Percentiles rank a stretch among this genome's conserved stretches.
Conservation (phyloP, 1,140 invertebrate species). For the Drosophila guanche region DNA sequence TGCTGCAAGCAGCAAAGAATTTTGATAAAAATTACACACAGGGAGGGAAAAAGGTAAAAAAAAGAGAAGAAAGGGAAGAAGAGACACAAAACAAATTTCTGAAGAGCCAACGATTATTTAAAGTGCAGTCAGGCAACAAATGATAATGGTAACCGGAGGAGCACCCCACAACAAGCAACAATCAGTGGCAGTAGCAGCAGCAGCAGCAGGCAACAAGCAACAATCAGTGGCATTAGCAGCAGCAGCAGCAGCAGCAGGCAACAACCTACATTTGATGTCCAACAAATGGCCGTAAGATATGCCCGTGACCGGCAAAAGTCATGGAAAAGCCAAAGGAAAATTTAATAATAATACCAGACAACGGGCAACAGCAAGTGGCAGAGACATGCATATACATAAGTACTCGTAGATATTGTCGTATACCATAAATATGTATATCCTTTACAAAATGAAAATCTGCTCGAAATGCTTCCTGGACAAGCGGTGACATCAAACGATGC, state of each 20-base stretch:
- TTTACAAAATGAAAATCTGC: slow-evolving; percentile 7
- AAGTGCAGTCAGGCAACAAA: slow-evolving; percentile 77
- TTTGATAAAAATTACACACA: slow-evolving; percentile 76
- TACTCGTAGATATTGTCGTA: too few relatives aligned
- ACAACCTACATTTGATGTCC: slow-evolving; percentile 15
- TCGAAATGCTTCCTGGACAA: slow-evolving; percentile 50
- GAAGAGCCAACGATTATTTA: slow-evolving; percentile 78
- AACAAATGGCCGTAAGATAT: slow-evolving; percentile 60
- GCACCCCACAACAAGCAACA: slow-evolving; percentile 31
- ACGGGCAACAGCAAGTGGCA: too few relatives aligned
- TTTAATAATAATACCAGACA: slow-evolving; percentile 66
- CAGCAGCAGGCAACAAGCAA: slow-evolving; percentile 66
- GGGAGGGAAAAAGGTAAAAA: slow-evolving; percentile 53
- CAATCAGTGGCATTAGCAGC: slow-evolving; percentile 45
- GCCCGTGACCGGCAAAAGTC: slow-evolving; percentile 54
- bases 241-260: too few relatives aligned
- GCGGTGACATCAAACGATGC: background rate
- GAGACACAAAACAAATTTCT: slow-evolving; percentile 66
- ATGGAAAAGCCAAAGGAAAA: slow-evolving; percentile 51
- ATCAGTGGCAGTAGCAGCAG: background rate
- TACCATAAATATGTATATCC: too few relatives aligned
- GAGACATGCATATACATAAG: too few relatives aligned
- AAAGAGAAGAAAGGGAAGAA: slow-evolving; percentile 41
- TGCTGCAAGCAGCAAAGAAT: slow-evolving; percentile 45
- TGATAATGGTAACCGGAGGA: slow-evolving; percentile 63